Conservation (phyloP, 2,797 vertebrate genomes). For the Neomorphus geoffroyi region DNA sequence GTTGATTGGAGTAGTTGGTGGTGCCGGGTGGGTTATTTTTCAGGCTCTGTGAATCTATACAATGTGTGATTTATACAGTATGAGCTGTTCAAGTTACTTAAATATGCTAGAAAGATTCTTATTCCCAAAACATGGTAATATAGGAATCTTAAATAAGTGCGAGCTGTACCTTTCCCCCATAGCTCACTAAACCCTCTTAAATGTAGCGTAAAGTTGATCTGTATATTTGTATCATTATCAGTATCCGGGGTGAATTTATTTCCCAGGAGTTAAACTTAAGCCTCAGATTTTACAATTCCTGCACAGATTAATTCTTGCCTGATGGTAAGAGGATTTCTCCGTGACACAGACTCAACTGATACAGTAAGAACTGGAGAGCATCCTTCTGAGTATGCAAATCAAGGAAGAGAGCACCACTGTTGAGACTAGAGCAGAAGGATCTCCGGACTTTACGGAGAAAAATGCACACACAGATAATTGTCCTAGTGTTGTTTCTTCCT, state of each 20-base stretch:
- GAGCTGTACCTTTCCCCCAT: background rate
- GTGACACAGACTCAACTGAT: background rate
- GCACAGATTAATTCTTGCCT: constrained; percentile 57
- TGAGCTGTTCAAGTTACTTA: background rate
- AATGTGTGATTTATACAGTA: constrained; percentile 11
- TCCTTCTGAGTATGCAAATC: constrained; percentile 48
- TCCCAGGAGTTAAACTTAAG: constrained; percentile 47
- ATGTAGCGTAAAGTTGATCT: background rate
- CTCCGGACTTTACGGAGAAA: background rate
- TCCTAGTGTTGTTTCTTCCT: background rate
- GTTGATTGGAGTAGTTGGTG: constrained; percentile 38
- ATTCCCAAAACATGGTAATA: background rate
- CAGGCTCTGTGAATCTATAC: background rate
- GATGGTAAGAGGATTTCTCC: constrained; percentile 55
- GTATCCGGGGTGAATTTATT: constrained; percentile 40
- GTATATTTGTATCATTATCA: constrained; percentile 40
- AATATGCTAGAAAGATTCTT: constrained; percentile 32
- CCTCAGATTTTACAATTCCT: constrained; percentile 43
- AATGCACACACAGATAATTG: constrained; percentile 23
- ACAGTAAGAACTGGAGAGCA: background rate
- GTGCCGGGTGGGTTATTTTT: constrained; percentile 29
- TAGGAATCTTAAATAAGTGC: background rate
- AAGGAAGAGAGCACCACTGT: background rate
- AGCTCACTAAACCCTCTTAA: constrained; percentile 32
- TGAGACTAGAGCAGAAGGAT: constrained; percentile 35